Evolutionary conservation across 1,140 invertebrate genomes (phyloP).

Genomic region (Platorchestia sp.): DNA sequence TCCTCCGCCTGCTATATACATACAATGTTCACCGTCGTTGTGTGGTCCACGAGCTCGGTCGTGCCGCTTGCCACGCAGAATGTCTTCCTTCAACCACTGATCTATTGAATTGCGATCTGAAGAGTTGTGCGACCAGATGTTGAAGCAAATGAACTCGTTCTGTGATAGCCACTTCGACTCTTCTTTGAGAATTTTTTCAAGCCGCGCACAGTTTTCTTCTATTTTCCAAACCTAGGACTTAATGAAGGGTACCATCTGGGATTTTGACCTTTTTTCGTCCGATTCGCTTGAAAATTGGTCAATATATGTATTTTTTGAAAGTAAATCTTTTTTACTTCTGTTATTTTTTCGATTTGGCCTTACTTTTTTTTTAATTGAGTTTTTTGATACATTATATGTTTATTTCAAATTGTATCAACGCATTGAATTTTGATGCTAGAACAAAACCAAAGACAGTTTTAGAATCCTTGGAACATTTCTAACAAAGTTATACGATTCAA

Average conservation of each 20-base stretch:
- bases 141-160: neutral
- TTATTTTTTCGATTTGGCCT: too few relatives aligned
- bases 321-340: too few relatives aligned
- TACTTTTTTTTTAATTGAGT: too few relatives aligned
- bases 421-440: too few relatives aligned
- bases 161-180: neutral
- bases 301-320: too few relatives aligned
- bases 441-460: too few relatives aligned
- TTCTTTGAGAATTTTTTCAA: neutral
- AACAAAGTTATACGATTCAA: too few relatives aligned
- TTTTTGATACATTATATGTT: too few relatives aligned
- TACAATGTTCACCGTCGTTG: neutral
- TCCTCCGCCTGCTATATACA: neutral
- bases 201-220: neutral
- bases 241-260: neutral
- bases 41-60: neutral
- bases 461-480: too few relatives aligned
- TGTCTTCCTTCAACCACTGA: neutral
- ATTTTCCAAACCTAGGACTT: neutral
- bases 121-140: neutral
- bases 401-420: too few relatives aligned
- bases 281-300: too few relatives aligned
- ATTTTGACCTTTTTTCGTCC: too few relatives aligned
- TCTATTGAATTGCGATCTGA: neutral
- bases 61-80: neutral